phyloP scores from a whole-genome alignment of 2,888 invertebrate genomes.

The Parthenolecanium corni region DNA sequence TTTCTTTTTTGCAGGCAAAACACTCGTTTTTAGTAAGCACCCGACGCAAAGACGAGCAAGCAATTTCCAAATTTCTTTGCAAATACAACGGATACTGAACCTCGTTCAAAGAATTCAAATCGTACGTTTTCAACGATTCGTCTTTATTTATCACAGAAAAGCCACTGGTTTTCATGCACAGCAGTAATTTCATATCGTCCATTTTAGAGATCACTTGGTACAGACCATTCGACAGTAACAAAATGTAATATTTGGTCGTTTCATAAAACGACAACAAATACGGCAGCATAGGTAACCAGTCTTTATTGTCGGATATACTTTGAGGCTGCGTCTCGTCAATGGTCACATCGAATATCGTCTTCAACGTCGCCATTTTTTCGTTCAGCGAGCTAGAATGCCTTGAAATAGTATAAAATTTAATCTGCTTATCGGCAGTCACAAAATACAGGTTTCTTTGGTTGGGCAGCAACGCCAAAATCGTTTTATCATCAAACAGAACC shows the following conservation, averaged over 20 bases:
- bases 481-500: slow-evolving; percentile 15
- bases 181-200: slow-evolving; percentile 1
- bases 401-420: slow-evolving; percentile 14
- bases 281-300: slow-evolving; percentile 22
- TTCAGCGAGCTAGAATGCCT: slow-evolving; percentile 12
- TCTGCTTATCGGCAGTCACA: slow-evolving; percentile 8
- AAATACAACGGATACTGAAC: slow-evolving; percentile 13
- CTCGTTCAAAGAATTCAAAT: slow-evolving; percentile 16
- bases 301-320: slow-evolving; percentile 2
- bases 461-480: slow-evolving; percentile 6
- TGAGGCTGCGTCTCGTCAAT: background rate
- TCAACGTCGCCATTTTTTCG: slow-evolving; percentile 5
- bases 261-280: slow-evolving; percentile 18
- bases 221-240: slow-evolving; percentile 16
- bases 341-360: background rate
- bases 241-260: slow-evolving; percentile 19
- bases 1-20: slow-evolving; percentile 20
- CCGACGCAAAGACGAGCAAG: slow-evolving; percentile 12
- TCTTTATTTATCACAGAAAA: slow-evolving; percentile 4
- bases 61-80: slow-evolving; percentile 15
- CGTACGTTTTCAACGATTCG: slow-evolving; percentile 13
- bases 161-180: slow-evolving; percentile 17
- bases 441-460: slow-evolving; percentile 19
- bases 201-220: slow-evolving; percentile 20
- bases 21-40: slow-evolving; percentile 18